Base-by-base conservation (phyloP, 2,888 invertebrate genomes). In the Pheosia tremula region DNA sequence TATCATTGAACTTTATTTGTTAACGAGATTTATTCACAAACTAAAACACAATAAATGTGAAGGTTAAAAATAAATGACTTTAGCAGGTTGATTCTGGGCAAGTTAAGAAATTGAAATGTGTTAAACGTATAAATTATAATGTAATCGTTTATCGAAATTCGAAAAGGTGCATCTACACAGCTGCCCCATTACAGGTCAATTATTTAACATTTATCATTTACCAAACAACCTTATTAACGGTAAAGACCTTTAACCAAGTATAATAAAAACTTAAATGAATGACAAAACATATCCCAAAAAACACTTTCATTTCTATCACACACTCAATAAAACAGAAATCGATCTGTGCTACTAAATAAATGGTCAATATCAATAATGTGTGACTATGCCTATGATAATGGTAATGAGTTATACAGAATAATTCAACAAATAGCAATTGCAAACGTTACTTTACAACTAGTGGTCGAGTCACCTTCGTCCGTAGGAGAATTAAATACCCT, bases 141-240 rank as follows among this genome's bases (percentile, higher is more conserved):
- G 2, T 0, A n/a, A 47, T 47, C 41, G 3, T 7, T 24, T 24
- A 24, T 24, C 24, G 38, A 38, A 11, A 7, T 54, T 5, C 9
- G 7, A n/a, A 55, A 54, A 55, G 55, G 55, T 55, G 55, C 13
- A 7, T 13, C 1, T 38, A 7, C 39, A 39, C 55, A 55, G 55
- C 55, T 55, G 53, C 7, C 38, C 1, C 24, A 50, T 6, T 39
- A 24, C 55, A 39, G 36, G 54, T 54, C 3, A 37, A 8, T 39
- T 24, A 24, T 10, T 55, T 11, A 39, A 39, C 39, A 10, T 10
- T 55, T 11, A 39, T n/a, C 39, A 10, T 39, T 55, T 39, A 38
- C 55, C 39, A 1, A 55, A 8, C 39, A 39, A 37, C 10, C 39
- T 55, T 13, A 13, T 55, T 55, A 55, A 11, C 39, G n/a, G 6